Base-by-base conservation (phyloP, 53 echinoderm and acorn worm genomes). In the Mesocentrotus franciscanus region DNA sequence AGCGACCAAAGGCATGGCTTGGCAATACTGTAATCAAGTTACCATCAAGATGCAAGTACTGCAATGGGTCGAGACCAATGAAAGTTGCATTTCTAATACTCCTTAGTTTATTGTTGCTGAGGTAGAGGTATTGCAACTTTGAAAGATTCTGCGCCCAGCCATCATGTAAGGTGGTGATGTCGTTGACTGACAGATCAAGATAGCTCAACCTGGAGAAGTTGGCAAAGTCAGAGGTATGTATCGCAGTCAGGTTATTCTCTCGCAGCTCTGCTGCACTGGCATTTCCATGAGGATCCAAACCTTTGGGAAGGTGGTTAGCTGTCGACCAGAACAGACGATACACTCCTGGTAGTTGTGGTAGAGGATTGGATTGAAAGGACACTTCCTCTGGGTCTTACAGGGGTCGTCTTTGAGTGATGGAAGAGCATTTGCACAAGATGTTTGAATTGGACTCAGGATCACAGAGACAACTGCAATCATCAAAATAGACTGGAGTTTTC, bases 31-130 rank as follows among this genome's bases (percentile, higher is more conserved):
- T 62, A 36, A 91, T 91, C 20, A 66, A 58, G 68, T 91, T 91
- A 27, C 30, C 34, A 66, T 91, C 91, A 35, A 91, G 91, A 17
- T 91, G 91, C 91, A 91, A 35, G 91, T 91, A 91, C 66, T 91
- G 91, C 66, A 91, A 39, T 10, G 9, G 9, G 66, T 64, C 36
- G 8, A 91, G 91, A 66, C 91, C 91, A 58, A 20, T 91, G 91
- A 91, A 91, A 35, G 64, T 91, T 15, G 22, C 20, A 64, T 66
- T 91, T 91, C 62, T 64, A 8, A 91, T 64, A 56, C 66, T 61
- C 36, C 34, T 36, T 13, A 91, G 61, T 10, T 61, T 36, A 91
- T 91, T 91, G 17, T 91, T 22, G 24, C 66, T 91, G 64, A 91
- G 91, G 91, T 64, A 91, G 7, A 91, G 68, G 91, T 91, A 91